Evolutionary conservation across 2,113 vertebrate species (phyloP).

Genomic region (Symphodus melops): DNA sequence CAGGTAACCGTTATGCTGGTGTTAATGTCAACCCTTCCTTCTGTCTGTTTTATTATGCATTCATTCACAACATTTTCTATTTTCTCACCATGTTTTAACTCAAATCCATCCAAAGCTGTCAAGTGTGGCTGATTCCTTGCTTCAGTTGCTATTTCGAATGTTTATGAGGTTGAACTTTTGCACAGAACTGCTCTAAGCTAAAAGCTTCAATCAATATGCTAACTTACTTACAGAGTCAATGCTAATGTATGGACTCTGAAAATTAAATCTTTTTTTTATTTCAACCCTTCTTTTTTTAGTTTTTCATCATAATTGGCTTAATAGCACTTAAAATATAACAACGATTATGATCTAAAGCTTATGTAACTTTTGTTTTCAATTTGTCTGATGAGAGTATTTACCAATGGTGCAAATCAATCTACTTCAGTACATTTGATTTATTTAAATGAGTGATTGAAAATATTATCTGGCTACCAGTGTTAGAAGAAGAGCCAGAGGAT

Average conservation of each 20-base stretch:
- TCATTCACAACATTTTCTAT: not conserved
- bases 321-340: too few species aligned
- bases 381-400: too few species aligned
- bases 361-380: too few species aligned
- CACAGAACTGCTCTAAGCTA: not conserved
- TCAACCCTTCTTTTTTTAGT: too few species aligned
- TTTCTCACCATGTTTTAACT: conserved; percentile 2
- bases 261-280: too few species aligned
- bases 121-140: not conserved
- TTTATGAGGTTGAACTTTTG: not conserved
- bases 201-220: not conserved
- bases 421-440: too few species aligned
- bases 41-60: not conserved
- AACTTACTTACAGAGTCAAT: not conserved
- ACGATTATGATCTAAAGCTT: too few species aligned
- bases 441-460: too few species aligned
- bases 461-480: too few species aligned
- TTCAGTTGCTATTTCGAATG: not conserved
- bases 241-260: not conserved
- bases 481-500: too few species aligned
- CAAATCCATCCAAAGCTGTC: conserved; percentile 3
- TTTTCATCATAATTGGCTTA: too few species aligned
- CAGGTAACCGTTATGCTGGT: conserved; percentile 3
- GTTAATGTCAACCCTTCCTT: not conserved
- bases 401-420: too few species aligned